Conservation (phyloP, 2,888 invertebrate genomes). For the Meliscaeva auricollis region DNA sequence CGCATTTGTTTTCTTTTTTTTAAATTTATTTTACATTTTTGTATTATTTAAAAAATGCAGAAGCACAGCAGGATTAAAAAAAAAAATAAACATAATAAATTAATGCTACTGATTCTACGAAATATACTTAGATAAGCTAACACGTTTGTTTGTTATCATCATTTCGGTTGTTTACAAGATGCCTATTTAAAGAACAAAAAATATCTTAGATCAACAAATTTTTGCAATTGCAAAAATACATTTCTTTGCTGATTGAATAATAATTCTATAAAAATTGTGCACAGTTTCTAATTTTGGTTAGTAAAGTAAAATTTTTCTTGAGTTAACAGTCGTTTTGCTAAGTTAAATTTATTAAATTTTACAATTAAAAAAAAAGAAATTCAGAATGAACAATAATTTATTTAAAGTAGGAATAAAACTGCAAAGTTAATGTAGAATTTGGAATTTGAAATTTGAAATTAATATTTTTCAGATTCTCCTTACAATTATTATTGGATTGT, state of each 20-base stretch:
- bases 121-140: not conserved
- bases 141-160: not conserved
- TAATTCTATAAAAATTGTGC: not conserved
- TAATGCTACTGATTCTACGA: not conserved
- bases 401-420: no score
- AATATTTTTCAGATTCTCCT: not conserved
- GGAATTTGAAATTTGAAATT: no score
- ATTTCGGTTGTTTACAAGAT: not conserved
- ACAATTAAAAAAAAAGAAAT: no score
- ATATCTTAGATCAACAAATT: not conserved
- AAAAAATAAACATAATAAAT: not conserved
- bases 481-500: constrained; percentile 6
- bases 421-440: no score
- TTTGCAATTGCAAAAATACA: not conserved
- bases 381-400: no score
- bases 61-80: not conserved
- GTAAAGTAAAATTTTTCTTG: not conserved
- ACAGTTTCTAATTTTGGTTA: not conserved
- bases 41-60: not conserved
- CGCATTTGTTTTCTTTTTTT: no score
- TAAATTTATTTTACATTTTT: no score
- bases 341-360: no score
- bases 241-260: not conserved
- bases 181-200: not conserved
- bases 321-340: not conserved